Base-by-base conservation (phyloP, 92 coral and sea anemone genomes). In the Actinostola sp. region DNA sequence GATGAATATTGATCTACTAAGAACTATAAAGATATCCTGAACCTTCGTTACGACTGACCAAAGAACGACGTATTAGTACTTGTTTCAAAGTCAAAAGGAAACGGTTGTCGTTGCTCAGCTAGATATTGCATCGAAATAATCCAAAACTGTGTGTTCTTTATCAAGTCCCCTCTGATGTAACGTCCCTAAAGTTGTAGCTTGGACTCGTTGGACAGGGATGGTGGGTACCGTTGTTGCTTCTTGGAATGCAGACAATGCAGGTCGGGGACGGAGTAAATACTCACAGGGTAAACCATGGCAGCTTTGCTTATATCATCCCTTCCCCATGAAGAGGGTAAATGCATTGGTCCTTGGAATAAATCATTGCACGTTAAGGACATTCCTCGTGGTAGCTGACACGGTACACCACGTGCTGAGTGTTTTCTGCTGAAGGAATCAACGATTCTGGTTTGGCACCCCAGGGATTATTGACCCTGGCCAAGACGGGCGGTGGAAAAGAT, bases 201-300 rank as follows among this genome's bases (percentile, higher is more conserved):
- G 9, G 91, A 86, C 44, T 69, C 48, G 0, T 67, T 59, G 34
- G 43, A 73, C 43, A 85, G 80, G n/a, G 72, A 86, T 67, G 77
- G 72, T 16, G 86, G n/a, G 91, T 41, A 80, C 61, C 13, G 57
- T 91, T 42, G 77, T 67, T 20, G 97, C 89, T 0, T n/a, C 81
- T 94, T 32, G 98, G 98, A 0, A 85, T 94, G 85, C 89, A 78
- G 54, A 84, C 93, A 32, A 35, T 67, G 14, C 55, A 38, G 2
- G 98, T 92, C 19, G 92, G 78, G 5, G 98, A 94, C 32, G 98
- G 98, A 2, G 89, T 82, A 41, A n/a, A 89, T 86, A 25, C 84
- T 94, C n/a, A 57, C 89, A 24, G 84, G 91, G 17, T 86, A n/a
- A n/a, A 87, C 34, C 56, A 82, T 39, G 92, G 92, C n/a, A 53